Evolutionary conservation across 2,113 vertebrate species (phyloP).

Genomic region (Diadophis punctatus): DNA sequence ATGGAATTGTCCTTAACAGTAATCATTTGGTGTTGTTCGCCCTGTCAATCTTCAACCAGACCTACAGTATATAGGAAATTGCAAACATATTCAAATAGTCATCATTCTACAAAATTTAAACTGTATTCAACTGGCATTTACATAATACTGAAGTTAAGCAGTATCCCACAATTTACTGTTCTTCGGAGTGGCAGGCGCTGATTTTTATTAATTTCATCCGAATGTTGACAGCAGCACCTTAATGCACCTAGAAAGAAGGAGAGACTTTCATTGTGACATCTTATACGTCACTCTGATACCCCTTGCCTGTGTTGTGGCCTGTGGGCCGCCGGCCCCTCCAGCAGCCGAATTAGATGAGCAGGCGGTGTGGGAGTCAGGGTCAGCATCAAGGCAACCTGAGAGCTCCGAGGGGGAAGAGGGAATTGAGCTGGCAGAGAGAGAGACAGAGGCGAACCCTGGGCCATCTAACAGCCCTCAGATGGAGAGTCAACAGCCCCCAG

Average conservation of each 20-base stretch:
- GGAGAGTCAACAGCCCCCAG: too few relatives aligned
- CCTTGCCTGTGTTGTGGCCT: too few relatives aligned
- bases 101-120: neutral
- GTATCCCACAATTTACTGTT: neutral
- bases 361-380: too few relatives aligned
- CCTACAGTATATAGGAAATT: neutral
- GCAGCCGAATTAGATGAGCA: too few relatives aligned
- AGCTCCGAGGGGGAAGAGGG: too few relatives aligned
- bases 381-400: too few relatives aligned
- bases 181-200: neutral
- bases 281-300: neutral
- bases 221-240: neutral
- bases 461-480: too few relatives aligned
- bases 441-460: too few relatives aligned
- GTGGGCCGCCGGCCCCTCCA: too few relatives aligned
- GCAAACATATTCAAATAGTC: neutral
- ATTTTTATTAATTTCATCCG: neutral
- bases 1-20: neutral
- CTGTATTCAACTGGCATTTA: neutral
- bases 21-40: neutral
- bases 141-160: constrained; percentile 1
- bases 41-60: neutral
- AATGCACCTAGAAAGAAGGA: neutral
- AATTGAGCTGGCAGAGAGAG: too few relatives aligned
- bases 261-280: neutral